Evolutionary conservation across 2,888 invertebrate species (phyloP).

Genomic region (Galeopsomyia nigrocyanea): DNA sequence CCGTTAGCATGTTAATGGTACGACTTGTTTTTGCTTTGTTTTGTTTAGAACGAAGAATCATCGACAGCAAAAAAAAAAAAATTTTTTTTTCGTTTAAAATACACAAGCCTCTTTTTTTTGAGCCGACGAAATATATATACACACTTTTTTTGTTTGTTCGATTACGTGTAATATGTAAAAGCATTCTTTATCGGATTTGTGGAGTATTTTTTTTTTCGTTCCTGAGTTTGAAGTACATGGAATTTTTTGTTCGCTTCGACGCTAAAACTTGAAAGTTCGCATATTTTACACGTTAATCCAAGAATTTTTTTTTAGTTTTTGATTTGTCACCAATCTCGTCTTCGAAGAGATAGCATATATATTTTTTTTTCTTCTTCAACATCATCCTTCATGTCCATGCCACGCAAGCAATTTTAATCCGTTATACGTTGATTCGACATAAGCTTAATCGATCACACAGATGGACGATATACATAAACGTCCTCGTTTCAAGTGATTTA

Average conservation of each 20-base stretch:
- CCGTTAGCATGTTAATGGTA: conserved; percentile 22
- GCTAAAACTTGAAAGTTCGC: conserved; percentile 26
- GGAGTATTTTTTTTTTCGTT: conserved; percentile 8
- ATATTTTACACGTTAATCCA: conserved; percentile 36
- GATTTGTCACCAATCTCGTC: conserved; percentile 33
- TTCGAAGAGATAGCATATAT: conserved; percentile 4
- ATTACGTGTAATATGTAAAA: conserved; percentile 27
- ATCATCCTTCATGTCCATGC: conserved; percentile 3
- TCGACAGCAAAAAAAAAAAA: conserved; percentile 39
- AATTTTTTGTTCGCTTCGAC: conserved; percentile 13
- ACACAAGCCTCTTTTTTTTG: conserved; percentile 36
- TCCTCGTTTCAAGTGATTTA: too few relatives aligned
- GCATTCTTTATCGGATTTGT: conserved; percentile 22
- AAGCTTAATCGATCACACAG: conserved; percentile 51
- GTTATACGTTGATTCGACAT: conserved; percentile 43
- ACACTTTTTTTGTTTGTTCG: conserved; percentile 28
- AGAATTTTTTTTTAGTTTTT: conserved; percentile 19
- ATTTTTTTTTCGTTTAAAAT: conserved; percentile 34
- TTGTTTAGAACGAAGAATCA: conserved; percentile 29
- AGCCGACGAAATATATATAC: conserved; percentile 35
- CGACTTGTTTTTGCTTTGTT: background rate
- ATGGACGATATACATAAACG: conserved; percentile 11
- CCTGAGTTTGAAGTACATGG: conserved; percentile 16
- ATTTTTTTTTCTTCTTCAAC: background rate
- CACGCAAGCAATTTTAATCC: conserved; percentile 43